phyloP scores from a whole-genome alignment of 2,797 vertebrate genomes.

The Emys orbicularis region DNA sequence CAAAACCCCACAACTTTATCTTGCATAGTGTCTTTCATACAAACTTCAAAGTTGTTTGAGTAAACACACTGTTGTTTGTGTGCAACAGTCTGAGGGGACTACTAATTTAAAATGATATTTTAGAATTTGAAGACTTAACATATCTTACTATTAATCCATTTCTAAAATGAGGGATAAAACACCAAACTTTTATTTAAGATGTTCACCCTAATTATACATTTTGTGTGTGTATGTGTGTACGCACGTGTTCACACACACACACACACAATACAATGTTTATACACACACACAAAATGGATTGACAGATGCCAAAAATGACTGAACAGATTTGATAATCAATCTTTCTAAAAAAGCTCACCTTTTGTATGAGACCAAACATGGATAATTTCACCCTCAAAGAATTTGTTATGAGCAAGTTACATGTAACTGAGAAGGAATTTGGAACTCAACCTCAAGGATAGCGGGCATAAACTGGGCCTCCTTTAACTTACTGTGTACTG shows the following conservation, averaged over 20 bases:
- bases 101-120: neutral
- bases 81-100: neutral
- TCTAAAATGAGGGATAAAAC: neutral
- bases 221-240: too few relatives aligned
- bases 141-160: neutral
- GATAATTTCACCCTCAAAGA: neutral
- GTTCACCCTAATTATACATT: neutral
- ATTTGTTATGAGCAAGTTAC: neutral
- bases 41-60: neutral
- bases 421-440: neutral
- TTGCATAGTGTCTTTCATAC: neutral
- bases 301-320: neutral
- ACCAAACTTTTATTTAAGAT: neutral
- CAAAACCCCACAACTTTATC: slow-evolving; percentile 25
- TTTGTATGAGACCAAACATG: neutral
- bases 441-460: neutral
- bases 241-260: neutral
- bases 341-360: neutral
- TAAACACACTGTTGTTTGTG: neutral
- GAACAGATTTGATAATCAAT: neutral
- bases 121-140: slow-evolving; percentile 13
- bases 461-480: neutral
- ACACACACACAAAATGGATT: neutral
- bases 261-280: neutral
- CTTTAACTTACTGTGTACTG: neutral